Percentiles rank a stretch among this genome's conserved stretches.
Evolutionary conservation across 2,888 invertebrate species (phyloP).

Genomic region (Aelia acuminata): DNA sequence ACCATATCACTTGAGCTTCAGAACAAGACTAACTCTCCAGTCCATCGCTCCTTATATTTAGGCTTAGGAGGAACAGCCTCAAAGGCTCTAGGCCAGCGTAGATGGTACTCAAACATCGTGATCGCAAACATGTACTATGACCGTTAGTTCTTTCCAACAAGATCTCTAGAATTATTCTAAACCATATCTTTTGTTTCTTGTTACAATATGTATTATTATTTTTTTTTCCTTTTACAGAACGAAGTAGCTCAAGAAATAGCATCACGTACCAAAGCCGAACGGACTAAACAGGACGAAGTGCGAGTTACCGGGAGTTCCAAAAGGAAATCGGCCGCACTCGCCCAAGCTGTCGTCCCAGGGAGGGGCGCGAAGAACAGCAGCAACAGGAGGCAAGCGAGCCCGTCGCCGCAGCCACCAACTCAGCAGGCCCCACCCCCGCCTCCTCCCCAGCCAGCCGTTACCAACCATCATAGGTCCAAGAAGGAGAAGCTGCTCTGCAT

Average conservation of each 20-base stretch:
- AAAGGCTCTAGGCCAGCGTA: no score
- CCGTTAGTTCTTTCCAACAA: no score
- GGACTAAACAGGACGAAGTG: slow-evolving; percentile 79
- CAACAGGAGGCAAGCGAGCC: slow-evolving; percentile 53
- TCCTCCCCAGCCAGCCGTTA: slow-evolving; percentile 67
- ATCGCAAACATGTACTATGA: no score
- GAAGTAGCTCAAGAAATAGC: slow-evolving; percentile 83
- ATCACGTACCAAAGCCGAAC: slow-evolving; percentile 79
- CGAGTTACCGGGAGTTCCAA: slow-evolving; percentile 72
- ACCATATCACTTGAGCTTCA: no score
- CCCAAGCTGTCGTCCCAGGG: slow-evolving; percentile 61
- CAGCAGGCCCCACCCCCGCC: slow-evolving; percentile 59
- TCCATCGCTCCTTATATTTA: no score
- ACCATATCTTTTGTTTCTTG: no score
- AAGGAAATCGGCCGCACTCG: slow-evolving; percentile 72
- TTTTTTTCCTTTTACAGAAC: slow-evolving; percentile 71
- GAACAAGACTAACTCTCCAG: no score
- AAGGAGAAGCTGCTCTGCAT: slow-evolving; percentile 91
- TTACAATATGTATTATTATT: no score
- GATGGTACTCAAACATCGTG: no score
- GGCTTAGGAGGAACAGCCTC: no score
- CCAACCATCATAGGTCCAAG: slow-evolving; percentile 69
- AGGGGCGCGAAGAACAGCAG: background rate
- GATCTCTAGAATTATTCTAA: no score
- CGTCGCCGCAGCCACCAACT: slow-evolving; percentile 65